These are phyloP conservation scores for Myocastor coypus DNA, from an alignment of 2,113 vertebrate species.

Conservation along the genomic window DNA sequence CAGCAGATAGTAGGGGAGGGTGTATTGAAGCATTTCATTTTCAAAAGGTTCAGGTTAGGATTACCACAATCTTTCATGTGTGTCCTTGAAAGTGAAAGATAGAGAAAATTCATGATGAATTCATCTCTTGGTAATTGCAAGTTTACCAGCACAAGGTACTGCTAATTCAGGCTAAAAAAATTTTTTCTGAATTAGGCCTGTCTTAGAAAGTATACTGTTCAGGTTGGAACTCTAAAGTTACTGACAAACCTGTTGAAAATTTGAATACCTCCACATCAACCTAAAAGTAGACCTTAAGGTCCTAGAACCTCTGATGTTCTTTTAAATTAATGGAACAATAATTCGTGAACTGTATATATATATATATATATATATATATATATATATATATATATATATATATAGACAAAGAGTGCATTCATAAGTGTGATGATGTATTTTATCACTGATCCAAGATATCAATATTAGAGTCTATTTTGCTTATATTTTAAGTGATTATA, in stretches of 20 bases:
- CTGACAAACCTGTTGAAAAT: conserved; percentile 81
- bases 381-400: no score
- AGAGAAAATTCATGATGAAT: conserved; percentile 31
- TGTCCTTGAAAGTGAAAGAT: background rate
- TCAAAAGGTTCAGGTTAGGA: conserved; percentile 53
- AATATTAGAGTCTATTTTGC: conserved; percentile 88
- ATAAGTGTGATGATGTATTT: conserved; percentile 87
- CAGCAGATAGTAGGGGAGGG: background rate
- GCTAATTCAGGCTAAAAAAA: conserved; percentile 66
- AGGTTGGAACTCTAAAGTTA: conserved; percentile 73
- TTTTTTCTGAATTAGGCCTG: conserved; percentile 57
- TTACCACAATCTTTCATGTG: conserved; percentile 22
- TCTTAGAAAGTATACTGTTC: conserved; percentile 61
- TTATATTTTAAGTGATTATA: conserved; percentile 87
- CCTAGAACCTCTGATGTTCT: conserved; percentile 84
- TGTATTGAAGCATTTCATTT: conserved; percentile 62
- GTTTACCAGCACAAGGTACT: conserved; percentile 52
- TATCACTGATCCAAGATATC: conserved; percentile 87
- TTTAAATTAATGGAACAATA: conserved; percentile 85
- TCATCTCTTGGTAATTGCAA: conserved; percentile 67
- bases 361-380: conserved; percentile 36
- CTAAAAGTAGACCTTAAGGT: conserved; percentile 87
- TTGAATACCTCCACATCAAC: conserved; percentile 89
- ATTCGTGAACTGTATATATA: conserved; percentile 83
- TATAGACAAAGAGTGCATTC: conserved; percentile 83